These are phyloP conservation scores for Micrasema minimum DNA, from an alignment of 1,140 invertebrate species.

Conservation along the genomic window DNA sequence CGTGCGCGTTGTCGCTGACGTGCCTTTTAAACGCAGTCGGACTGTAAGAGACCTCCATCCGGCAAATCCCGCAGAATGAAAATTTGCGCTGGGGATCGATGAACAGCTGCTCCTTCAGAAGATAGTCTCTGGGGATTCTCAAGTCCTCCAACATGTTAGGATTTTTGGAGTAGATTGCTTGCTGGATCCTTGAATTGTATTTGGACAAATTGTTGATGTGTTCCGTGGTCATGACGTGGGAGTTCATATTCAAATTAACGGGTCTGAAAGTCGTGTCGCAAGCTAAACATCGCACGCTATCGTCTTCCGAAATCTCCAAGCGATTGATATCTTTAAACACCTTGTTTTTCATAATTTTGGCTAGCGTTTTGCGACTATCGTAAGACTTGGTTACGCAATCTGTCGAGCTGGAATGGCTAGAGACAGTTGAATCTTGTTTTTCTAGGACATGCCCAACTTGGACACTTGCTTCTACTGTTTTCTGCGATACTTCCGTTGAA, in stretches of 20 bases:
- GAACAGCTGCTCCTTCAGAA: background rate
- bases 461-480: background rate
- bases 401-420: background rate
- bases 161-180: background rate
- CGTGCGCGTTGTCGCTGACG: background rate
- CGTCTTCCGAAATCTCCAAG: background rate
- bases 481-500: background rate
- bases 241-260: background rate
- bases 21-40: background rate
- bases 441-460: background rate
- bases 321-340: background rate
- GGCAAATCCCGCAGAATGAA: background rate
- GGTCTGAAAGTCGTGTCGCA: background rate
- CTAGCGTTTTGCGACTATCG: background rate
- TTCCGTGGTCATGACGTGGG: background rate
- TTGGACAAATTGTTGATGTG: background rate
- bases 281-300: background rate
- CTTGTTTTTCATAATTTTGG: background rate
- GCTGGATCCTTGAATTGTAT: background rate
- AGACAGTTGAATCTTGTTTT: background rate
- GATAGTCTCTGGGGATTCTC: background rate
- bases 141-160: background rate
- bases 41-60: background rate
- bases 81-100: background rate
- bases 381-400: background rate